Evolutionary conservation across 2,888 invertebrate species (phyloP).

Genomic region (Phorcus lineatus): DNA sequence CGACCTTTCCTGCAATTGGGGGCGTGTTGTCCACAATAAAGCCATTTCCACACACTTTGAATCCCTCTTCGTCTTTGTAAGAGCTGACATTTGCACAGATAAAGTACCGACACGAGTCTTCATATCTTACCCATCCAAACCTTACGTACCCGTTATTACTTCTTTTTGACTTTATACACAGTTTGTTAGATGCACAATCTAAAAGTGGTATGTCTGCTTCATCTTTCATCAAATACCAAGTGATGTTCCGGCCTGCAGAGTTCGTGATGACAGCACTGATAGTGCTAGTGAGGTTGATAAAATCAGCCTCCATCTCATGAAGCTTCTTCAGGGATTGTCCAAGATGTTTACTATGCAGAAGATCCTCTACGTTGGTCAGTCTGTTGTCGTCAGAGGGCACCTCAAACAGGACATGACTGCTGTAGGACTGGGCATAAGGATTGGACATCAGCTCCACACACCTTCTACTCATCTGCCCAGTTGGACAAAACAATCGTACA

Average conservation of each 20-base stretch:
- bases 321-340: not conserved
- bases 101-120: not conserved
- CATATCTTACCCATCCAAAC: not conserved
- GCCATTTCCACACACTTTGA: not conserved
- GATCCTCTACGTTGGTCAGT: not conserved
- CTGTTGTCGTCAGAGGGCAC: not conserved
- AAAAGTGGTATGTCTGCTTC: not conserved
- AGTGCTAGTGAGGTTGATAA: not conserved
- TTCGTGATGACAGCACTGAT: not conserved
- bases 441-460: not conserved
- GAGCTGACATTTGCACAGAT: slow-evolving; percentile 6
- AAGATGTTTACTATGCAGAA: slow-evolving; percentile 3
- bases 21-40: slow-evolving; percentile 14
- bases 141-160: not conserved
- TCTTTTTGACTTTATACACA: not conserved
- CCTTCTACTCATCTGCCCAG: not conserved
- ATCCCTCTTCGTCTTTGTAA: not conserved
- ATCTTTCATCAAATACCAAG: slow-evolving; percentile 9
- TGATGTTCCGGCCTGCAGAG: not conserved
- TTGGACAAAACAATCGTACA: not conserved
- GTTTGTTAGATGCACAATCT: not conserved
- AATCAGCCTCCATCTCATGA: not conserved
- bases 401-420: not conserved
- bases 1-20: not conserved
- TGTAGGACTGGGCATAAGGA: not conserved